phyloP scores from a whole-genome alignment of 64 coral and sea anemone genomes.

The Orbicella faveolata region DNA sequence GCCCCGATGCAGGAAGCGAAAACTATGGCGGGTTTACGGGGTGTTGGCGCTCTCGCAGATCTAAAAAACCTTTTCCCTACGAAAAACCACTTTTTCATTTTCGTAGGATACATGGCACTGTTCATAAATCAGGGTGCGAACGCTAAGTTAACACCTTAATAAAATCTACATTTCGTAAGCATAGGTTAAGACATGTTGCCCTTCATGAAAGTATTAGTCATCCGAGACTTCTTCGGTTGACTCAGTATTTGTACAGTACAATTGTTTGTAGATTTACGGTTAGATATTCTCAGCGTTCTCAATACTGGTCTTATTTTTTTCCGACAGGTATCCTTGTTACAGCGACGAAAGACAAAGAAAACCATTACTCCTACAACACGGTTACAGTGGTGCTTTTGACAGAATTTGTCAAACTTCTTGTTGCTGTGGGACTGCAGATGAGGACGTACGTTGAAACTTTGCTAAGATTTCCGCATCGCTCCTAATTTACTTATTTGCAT shows the following conservation, averaged over 20 bases:
- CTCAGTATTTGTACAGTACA: neutral
- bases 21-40: constrained; percentile 23
- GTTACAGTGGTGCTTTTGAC: constrained; percentile 93
- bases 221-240: too few relatives aligned
- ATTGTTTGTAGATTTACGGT: neutral
- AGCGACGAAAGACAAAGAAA: constrained; percentile 80
- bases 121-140: constrained; percentile 94
- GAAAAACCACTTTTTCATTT: constrained; percentile 86
- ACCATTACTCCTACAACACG: constrained; percentile 83
- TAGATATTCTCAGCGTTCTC: neutral
- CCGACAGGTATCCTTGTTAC: constrained; percentile 85
- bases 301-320: neutral
- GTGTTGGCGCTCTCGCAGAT: constrained; percentile 53
- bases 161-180: neutral
- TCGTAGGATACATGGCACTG: constrained; percentile 83
- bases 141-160: neutral
- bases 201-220: too few relatives aligned
- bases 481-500: too few relatives aligned
- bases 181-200: neutral
- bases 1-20: neutral
- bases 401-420: constrained; percentile 81
- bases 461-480: too few relatives aligned
- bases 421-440: constrained; percentile 67
- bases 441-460: constrained; percentile 65
- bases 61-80: constrained; percentile 96